Percentiles rank a stretch among this genome's conserved stretches.
Evolutionary conservation across 37 sponge, comb jelly and placozoan species (phyloP).

Genomic region (Halisarca cf. caerulea): DNA sequence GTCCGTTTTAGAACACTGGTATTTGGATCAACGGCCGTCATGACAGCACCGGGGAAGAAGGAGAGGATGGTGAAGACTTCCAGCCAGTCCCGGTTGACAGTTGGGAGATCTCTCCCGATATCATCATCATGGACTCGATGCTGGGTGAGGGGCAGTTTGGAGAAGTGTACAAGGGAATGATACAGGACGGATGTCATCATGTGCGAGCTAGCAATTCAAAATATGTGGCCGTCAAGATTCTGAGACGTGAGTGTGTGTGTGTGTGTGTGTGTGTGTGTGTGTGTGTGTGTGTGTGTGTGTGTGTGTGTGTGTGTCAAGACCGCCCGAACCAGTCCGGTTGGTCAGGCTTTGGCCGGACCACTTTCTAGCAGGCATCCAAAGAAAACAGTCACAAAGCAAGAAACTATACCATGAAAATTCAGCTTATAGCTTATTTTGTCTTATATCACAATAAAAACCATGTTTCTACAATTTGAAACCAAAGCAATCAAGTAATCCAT

Average conservation of each 20-base stretch:
- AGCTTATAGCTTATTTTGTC: too few relatives aligned
- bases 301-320: slow-evolving; percentile 20
- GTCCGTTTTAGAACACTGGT: background rate
- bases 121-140: slow-evolving; percentile 32
- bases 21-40: slow-evolving; percentile 14
- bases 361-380: too few relatives aligned
- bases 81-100: slow-evolving; percentile 9
- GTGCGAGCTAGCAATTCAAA: background rate
- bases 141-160: slow-evolving; percentile 25
- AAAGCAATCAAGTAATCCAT: too few relatives aligned
- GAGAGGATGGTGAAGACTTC: background rate
- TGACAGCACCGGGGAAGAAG: background rate
- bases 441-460: too few relatives aligned
- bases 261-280: slow-evolving; percentile 1
- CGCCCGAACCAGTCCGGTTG: too few relatives aligned
- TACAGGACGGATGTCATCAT: background rate
- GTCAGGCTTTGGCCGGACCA: too few relatives aligned
- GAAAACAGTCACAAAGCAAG: too few relatives aligned
- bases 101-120: slow-evolving; percentile 30
- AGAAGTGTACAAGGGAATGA: slow-evolving; percentile 24
- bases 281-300: background rate
- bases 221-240: slow-evolving; percentile 26
- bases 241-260: slow-evolving; percentile 7
- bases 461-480: too few relatives aligned
- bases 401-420: too few relatives aligned